These are phyloP conservation scores for Pocillopora meandrina DNA, from an alignment of 92 coral and sea anemone genomes.

Conservation along the genomic window DNA sequence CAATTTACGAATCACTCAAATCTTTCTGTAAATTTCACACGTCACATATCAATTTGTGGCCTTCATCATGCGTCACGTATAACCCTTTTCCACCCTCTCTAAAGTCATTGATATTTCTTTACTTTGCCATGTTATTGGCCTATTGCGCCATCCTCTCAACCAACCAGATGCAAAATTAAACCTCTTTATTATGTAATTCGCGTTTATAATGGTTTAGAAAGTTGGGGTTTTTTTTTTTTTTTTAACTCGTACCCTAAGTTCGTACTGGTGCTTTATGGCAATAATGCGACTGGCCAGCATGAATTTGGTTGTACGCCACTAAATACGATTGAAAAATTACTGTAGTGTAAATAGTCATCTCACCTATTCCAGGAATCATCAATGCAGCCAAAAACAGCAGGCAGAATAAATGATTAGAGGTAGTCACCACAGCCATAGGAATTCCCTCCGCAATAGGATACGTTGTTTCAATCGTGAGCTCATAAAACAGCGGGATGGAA, in stretches of 20 bases:
- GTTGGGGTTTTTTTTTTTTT: background rate
- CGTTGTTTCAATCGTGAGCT: slow-evolving; percentile 78
- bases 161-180: too few species aligned
- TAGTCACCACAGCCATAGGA: slow-evolving; percentile 85
- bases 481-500: slow-evolving; percentile 85
- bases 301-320: background rate
- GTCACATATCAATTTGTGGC: too few species aligned
- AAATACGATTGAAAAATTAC: background rate
- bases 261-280: too few species aligned
- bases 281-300: background rate
- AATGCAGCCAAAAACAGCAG: slow-evolving; percentile 77
- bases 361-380: slow-evolving; percentile 89
- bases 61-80: too few species aligned
- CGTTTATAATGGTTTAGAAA: background rate
- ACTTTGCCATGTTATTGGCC: too few species aligned
- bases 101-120: too few species aligned
- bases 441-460: slow-evolving; percentile 89
- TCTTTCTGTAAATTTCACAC: too few species aligned
- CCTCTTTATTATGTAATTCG: too few species aligned
- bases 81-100: too few species aligned
- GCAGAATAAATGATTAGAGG: slow-evolving; percentile 84
- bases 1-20: too few species aligned
- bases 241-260: too few species aligned
- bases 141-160: too few species aligned
- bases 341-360: background rate